Conservation (phyloP, 2,113 vertebrate species). For the Coptodon bakossiorum region DNA sequence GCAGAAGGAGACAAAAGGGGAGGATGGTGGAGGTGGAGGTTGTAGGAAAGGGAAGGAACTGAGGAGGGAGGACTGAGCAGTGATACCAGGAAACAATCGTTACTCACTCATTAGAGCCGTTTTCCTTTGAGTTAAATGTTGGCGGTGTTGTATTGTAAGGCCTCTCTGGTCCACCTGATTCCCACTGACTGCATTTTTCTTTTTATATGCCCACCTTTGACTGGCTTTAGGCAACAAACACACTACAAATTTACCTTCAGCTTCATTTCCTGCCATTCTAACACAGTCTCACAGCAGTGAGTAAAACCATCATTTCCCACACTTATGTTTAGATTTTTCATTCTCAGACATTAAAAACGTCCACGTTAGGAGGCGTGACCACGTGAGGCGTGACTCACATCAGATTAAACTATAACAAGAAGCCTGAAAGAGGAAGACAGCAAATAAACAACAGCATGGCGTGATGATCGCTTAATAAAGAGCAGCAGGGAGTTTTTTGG, state of each 20-base stretch:
- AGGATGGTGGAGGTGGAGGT: slow-evolving; percentile 25
- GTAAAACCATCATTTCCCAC: not conserved
- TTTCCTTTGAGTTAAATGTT: not conserved
- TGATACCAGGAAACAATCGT: not conserved
- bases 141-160: not conserved
- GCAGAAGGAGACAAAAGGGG: slow-evolving; percentile 3
- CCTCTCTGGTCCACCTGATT: not conserved
- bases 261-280: not conserved
- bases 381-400: not conserved
- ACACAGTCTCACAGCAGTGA: not conserved
- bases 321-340: not conserved
- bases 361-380: not conserved
- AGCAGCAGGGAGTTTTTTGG: accelerated
- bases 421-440: not conserved
- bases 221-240: not conserved
- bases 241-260: not conserved
- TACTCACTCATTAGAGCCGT: not conserved
- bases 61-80: not conserved
- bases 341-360: not conserved
- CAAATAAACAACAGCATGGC: not conserved
- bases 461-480: not conserved
- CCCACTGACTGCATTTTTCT: not conserved
- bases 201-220: not conserved
- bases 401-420: not conserved
- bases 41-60: not conserved